A percentile compares a stretch with the other conserved stretches of the same genome.
Conservation (phyloP, 2,113 vertebrate species). For the Solenodon paradoxus region DNA sequence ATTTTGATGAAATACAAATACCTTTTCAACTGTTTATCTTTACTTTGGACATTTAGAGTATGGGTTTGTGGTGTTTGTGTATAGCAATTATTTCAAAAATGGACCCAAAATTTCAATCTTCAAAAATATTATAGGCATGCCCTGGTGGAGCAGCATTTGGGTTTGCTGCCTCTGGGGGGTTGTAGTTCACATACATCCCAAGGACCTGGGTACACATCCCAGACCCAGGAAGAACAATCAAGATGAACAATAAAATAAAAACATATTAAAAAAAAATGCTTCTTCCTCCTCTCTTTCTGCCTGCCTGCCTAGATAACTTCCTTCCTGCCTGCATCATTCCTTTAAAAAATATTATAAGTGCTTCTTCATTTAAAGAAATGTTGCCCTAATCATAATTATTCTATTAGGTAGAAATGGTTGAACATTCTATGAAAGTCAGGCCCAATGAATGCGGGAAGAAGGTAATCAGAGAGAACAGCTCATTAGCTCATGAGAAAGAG, state of each 20-base stretch:
- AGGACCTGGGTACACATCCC: no score
- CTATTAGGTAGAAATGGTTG: not conserved
- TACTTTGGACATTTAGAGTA: not conserved
- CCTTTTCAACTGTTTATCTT: not conserved
- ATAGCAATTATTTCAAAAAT: no score
- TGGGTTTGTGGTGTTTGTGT: not conserved
- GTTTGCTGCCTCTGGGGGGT: no score
- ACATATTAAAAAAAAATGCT: no score
- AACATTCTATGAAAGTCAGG: slow-evolving; percentile 43
- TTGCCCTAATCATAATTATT: not conserved
- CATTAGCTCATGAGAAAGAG: slow-evolving; percentile 61
- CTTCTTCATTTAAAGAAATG: not conserved
- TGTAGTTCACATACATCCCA: no score
- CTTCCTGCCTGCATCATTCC: no score
- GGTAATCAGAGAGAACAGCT: slow-evolving; percentile 49
- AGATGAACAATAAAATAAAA: no score
- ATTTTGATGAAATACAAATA: slow-evolving; percentile 1
- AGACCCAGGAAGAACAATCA: no score
- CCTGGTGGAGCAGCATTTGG: no score
- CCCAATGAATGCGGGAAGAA: slow-evolving; percentile 53
- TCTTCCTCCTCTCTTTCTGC: no score
- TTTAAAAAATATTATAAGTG: not conserved
- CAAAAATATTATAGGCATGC: not conserved
- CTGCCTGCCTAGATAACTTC: no score
- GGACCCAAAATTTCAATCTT: not conserved